A percentile compares a stretch with the other conserved stretches of the same genome.
Conservation (phyloP, 2,888 invertebrate genomes). For the Zygogramma bicolorata region DNA sequence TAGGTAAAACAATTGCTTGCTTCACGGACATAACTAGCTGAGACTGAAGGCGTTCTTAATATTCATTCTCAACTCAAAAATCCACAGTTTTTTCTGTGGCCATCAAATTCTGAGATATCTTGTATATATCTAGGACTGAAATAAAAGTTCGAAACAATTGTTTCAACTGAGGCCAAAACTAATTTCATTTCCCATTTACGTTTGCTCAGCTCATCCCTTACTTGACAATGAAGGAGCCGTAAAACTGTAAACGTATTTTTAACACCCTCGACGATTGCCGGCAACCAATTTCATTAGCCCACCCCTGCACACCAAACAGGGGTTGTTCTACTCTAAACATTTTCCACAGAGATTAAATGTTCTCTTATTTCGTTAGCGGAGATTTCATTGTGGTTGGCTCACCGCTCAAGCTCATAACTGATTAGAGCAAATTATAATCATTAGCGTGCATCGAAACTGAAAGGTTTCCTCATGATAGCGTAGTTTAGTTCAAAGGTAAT, state of each 20-base stretch:
- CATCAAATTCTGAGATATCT: no score
- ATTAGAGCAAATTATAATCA: neutral
- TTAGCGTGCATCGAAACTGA: neutral
- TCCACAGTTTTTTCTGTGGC: no score
- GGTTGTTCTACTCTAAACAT: constrained; percentile 17
- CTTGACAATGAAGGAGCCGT: neutral
- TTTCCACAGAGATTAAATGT: constrained; percentile 26
- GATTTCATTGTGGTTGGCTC: constrained; percentile 3
- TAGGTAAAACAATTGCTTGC: no score
- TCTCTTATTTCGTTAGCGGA: constrained; percentile 16
- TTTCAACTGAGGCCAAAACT: no score
- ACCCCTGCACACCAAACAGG: constrained; percentile 8
- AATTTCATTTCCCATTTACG: neutral
- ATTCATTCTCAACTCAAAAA: no score
- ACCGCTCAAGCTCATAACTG: neutral
- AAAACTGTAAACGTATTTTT: neutral
- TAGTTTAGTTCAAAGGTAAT: neutral
- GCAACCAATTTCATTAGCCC: neutral
- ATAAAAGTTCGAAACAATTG: no score
- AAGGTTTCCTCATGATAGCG: neutral
- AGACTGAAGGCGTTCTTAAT: no score
- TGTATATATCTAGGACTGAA: no score
- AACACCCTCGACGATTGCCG: neutral
- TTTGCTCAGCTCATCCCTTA: neutral
- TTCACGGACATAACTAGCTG: no score